Evolutionary conservation across 2,113 vertebrate genomes (phyloP), one percentile per base, ranked within the genome.

Genomic region (Cranoglanis bouderius): DNA sequence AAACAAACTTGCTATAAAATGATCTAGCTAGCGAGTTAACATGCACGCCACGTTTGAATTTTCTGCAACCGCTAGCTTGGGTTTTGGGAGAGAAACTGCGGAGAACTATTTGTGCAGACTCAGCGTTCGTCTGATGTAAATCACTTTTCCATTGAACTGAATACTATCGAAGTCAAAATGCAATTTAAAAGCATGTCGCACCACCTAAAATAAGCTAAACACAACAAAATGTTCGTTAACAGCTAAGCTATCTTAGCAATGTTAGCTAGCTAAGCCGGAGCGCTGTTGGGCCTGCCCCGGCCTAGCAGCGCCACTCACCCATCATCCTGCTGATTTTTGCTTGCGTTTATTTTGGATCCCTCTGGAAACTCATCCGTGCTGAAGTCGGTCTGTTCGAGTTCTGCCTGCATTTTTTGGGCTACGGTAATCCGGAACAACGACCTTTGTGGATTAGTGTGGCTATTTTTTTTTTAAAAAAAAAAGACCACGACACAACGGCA

Each of bases 281-380:
- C 32, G 21, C 24, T 4, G 10, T 29, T 2, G 18, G 81, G 81
- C 81, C 81, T 83, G 35, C 55, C 14, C 32, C 1, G 75, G 86
- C 81, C 87, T 88, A 38, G 70, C 12, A 35, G 9, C 38, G 72
- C 35, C 35, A 90, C 92, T 93, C 92, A 97, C 97, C 97, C 96
- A 74, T 97, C 97, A 90, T 97, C 97, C 92, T 97, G 95, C 93
- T 95, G 96, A 57, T 97, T 97, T 91, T 97, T 97, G 94, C 97
- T 97, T 24, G 97, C 97, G 85, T 97, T 97, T 85, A 97, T 97
- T 91, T 97, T 97, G 32, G 97, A 97, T 46, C 97, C 97, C 89
- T 97, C 97, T 1, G 96, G 96, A 93, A 95, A 97, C 29, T 97
- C 96, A 67, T 96, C 96, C 57, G 94, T 92, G 90, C 93, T 95